A percentile compares a stretch with the other conserved stretches of the same genome.
phyloP scores from a whole-genome alignment of 2,113 vertebrate species.

The Gallinago paraguaiae region DNA sequence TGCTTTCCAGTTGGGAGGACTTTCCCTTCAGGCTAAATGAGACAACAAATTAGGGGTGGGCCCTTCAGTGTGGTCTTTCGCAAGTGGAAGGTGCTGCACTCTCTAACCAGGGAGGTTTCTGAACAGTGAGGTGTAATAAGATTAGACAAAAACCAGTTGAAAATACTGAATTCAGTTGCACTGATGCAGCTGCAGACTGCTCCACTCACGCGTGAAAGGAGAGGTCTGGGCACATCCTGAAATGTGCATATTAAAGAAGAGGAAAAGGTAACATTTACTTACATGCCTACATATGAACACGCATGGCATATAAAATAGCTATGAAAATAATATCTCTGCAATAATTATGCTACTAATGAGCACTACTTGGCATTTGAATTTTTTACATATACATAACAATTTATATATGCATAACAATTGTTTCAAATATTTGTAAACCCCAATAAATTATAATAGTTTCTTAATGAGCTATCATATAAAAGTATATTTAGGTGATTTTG shows the following conservation, averaged over 20 bases:
- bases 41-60: constrained; percentile 61
- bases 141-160: constrained; percentile 59
- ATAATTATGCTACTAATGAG: background rate
- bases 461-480: background rate
- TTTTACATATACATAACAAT: background rate
- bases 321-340: background rate
- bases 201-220: background rate
- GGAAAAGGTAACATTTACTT: background rate
- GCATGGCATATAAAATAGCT: background rate
- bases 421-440: background rate
- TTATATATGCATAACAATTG: background rate
- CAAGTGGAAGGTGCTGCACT: constrained; percentile 46
- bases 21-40: constrained; percentile 63
- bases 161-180: constrained; percentile 5
- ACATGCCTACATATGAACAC: accelerated
- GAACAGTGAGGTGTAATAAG: constrained; percentile 43
- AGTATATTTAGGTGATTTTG: background rate
- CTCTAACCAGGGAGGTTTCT: constrained; percentile 61
- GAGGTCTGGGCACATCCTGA: background rate
- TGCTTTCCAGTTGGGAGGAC: constrained; percentile 3
- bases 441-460: background rate
- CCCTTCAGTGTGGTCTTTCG: constrained; percentile 82
- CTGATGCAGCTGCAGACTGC: background rate
- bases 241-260: background rate
- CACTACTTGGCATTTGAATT: background rate